Conservation (phyloP, 2,888 invertebrate species). For the Rapana venosa region DNA sequence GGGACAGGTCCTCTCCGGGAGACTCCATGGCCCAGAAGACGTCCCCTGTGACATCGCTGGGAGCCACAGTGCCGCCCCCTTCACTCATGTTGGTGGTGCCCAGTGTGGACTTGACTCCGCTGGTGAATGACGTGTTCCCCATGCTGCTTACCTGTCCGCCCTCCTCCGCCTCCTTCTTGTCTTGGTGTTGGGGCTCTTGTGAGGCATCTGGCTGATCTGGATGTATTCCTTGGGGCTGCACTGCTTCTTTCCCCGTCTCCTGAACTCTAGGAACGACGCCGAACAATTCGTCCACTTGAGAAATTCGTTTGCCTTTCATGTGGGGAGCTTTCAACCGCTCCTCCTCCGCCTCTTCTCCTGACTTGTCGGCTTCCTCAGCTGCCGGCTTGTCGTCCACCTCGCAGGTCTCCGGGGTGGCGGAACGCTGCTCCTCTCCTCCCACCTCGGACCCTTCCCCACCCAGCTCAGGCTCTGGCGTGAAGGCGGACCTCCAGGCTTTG, state of each 20-base stretch:
- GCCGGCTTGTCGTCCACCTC: background rate
- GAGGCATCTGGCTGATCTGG: background rate
- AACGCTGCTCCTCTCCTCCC: background rate
- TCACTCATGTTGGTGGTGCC: constrained; percentile 7
- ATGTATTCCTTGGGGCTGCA: background rate
- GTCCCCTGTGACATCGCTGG: constrained; percentile 18
- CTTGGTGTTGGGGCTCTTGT: background rate
- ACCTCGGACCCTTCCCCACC: background rate
- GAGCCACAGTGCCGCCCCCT: background rate
- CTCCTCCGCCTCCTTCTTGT: background rate
- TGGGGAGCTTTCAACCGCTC: background rate
- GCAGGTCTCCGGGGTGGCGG: background rate
- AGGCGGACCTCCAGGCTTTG: background rate
- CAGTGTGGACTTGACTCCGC: background rate
- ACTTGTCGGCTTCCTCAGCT: background rate
- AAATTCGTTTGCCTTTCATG: background rate
- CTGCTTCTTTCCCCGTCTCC: background rate
- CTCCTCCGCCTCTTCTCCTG: background rate
- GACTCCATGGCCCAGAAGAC: constrained; percentile 23
- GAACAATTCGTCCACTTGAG: background rate
- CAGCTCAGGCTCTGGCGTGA: background rate
- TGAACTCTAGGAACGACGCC: background rate
- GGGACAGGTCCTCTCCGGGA: constrained; percentile 15
- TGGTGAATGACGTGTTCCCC: background rate
- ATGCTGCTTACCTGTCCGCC: background rate